phyloP scores from a whole-genome alignment of 1,140 invertebrate species.

The Zaprionus nigranus region DNA sequence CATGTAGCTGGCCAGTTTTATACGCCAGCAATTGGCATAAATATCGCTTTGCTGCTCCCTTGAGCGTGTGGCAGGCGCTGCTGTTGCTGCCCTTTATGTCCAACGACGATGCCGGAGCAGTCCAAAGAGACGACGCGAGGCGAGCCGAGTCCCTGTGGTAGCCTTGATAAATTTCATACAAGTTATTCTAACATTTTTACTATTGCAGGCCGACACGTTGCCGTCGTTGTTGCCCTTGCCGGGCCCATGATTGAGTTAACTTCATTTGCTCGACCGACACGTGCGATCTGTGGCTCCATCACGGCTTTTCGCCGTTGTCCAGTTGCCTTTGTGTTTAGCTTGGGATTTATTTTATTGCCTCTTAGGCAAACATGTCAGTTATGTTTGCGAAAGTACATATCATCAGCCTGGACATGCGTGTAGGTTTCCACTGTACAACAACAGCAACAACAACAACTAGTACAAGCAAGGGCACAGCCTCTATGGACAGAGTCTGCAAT shows the following conservation, averaged over 20 bases:
- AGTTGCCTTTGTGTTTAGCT: conserved; percentile 49
- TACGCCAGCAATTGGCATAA: conserved; percentile 78
- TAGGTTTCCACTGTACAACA: conserved; percentile 61
- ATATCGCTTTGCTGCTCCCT: conserved; percentile 72
- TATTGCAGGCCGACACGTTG: conserved; percentile 57
- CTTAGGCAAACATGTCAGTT: conserved; percentile 82
- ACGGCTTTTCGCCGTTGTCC: conserved; percentile 31
- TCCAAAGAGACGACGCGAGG: conserved; percentile 8
- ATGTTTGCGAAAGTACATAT: conserved; percentile 82
- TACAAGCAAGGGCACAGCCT: conserved; percentile 47
- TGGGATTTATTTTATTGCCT: conserved; percentile 79
- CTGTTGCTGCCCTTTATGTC: conserved; percentile 34
- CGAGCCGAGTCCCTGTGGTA: conserved; percentile 26
- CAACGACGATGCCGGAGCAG: conserved; percentile 19
- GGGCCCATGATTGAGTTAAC: conserved; percentile 75
- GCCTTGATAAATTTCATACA: conserved; percentile 78
- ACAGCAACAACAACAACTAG: conserved; percentile 9
- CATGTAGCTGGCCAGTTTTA: conserved; percentile 55
- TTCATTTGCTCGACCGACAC: conserved; percentile 73
- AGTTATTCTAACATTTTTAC: conserved; percentile 80
- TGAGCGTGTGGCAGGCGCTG: conserved; percentile 69
- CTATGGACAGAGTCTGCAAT: conserved; percentile 43
- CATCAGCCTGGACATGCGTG: conserved; percentile 80
- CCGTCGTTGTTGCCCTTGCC: conserved; percentile 32
- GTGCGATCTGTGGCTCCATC: conserved; percentile 45